Evolutionary conservation across 2,888 invertebrate genomes (phyloP).

Genomic region (Cyaniris semiargus): DNA sequence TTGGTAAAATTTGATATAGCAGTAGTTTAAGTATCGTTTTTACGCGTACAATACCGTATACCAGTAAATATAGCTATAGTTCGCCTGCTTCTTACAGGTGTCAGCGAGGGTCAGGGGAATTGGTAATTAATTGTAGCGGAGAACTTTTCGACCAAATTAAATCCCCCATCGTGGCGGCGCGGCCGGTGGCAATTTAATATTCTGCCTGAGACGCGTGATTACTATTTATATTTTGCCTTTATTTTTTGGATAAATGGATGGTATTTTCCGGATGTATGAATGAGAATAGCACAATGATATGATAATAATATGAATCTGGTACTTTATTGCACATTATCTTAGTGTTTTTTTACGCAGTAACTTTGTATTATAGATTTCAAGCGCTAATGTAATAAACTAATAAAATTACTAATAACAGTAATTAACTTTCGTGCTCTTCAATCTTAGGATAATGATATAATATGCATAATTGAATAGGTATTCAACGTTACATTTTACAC

Average conservation of each 20-base stretch:
- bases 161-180: slow-evolving; percentile 68
- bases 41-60: too few species aligned
- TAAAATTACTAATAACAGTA: too few species aligned
- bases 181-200: slow-evolving; percentile 76
- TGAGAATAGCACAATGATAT: background rate
- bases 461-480: too few species aligned
- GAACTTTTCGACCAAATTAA: slow-evolving; percentile 75
- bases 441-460: too few species aligned
- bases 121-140: slow-evolving; percentile 77
- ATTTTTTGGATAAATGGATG: background rate
- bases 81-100: slow-evolving; percentile 56
- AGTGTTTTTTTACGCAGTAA: background rate
- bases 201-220: slow-evolving; percentile 46
- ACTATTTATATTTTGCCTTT: background rate
- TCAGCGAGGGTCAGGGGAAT: slow-evolving; percentile 66
- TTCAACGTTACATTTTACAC: too few species aligned
- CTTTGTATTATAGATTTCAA: too few species aligned
- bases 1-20: too few species aligned
- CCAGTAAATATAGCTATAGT: background rate
- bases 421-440: too few species aligned
- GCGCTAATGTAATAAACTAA: too few species aligned
- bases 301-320: background rate
- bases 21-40: too few species aligned
- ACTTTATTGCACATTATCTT: background rate
- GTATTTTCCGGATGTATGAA: background rate